Base-by-base conservation (phyloP, 2,888 invertebrate genomes). In the Seladonia tumulorum region DNA sequence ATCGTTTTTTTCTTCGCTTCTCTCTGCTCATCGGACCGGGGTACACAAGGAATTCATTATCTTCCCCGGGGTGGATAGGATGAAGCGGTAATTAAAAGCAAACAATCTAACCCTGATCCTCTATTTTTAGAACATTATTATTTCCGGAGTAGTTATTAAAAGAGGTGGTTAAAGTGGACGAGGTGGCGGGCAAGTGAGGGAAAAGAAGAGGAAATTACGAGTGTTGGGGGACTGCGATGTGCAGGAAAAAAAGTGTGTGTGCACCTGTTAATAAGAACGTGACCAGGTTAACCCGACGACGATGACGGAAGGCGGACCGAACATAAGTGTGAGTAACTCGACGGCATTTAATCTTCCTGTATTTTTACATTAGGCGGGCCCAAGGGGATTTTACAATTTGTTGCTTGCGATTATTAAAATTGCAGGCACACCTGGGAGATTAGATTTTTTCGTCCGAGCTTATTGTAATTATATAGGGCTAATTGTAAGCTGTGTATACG, bases 251-350 rank as follows among this genome's bases (percentile, higher is more conserved):
- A 83, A 72, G 85, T 83, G 85, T n/a, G 74, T 42, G 85, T 66
- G 60, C n/a, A 12, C 8, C 60, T 53, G 70, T 75, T 39, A 83
- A 78, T 60, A 83, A 76, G 75, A 83, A 77, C 74, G 60, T 83
- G 66, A 60, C 71, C 63, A 76, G 79, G 74, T 75, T 83, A 83
- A 85, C 60, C n/a, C 71, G 63, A 53, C 63, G 71, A 83, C 85
- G 79, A 85, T 85, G 84, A 85, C 84, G 84, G 84, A 84, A 84
- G 84, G 78, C 83, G 79, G 75, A 29, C 84, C 84, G n/a, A 85
- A 79, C 63, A 83, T 76, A 85, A 83, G 75, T 75, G 85, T 85
- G 63, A 85, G 85, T 83, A 85, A n/a, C 47, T 10, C 68, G 39
- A 35, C 35, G 22, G 22, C 35, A 39, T 1, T 68, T 68, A 68